Base-by-base conservation (phyloP, 2,888 invertebrate genomes). In the Galerucella nymphaeae region DNA sequence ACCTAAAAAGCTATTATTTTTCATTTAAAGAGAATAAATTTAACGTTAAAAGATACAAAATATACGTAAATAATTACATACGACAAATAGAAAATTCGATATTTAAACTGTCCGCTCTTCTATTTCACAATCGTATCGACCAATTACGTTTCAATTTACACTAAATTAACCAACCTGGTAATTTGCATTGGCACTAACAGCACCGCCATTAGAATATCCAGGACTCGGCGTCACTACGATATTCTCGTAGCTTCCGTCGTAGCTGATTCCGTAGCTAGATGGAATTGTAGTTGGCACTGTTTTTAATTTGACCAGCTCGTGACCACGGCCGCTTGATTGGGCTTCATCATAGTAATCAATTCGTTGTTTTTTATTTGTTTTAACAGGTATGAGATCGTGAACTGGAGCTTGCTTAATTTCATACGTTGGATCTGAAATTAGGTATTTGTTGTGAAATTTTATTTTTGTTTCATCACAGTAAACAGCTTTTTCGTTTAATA, bases 361-460 rank as follows among this genome's bases (percentile, higher is more conserved):
- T 69, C 30, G 64, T 13, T 71, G 70, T 64, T 70, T 59, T 48
- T 11, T 55, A 62, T 72, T 62, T 57, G 30, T 45, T 66, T 66
- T 65, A 42, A 72, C 38, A 10, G 75, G 70, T 59, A 67, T 63
- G 3, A 77, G 65, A 62, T 78, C 69, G 45, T 75, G 73, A 1
- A 78, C 76, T 9, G 79, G 77, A 59, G 76, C 61, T 48, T 58
- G 66, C 38, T 76, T 70, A 14, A 79, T 68, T 18, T 75, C 65
- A 20, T 76, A 71, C 18, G 70, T 45, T 62, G 76, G 71, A 59
- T 64, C 75, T 75, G 66, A 30, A 66, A 71, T 16, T 16, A 18
- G n/a, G 3, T 53, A 38, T 38, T 38, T 38, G 9, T 38, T 38
- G 30, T 8, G 9, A 38, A 38, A 38, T 38, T 38, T 9, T 9